phyloP scores from a whole-genome alignment of 2,113 vertebrate genomes.

The Motacilla tschutschensis region DNA sequence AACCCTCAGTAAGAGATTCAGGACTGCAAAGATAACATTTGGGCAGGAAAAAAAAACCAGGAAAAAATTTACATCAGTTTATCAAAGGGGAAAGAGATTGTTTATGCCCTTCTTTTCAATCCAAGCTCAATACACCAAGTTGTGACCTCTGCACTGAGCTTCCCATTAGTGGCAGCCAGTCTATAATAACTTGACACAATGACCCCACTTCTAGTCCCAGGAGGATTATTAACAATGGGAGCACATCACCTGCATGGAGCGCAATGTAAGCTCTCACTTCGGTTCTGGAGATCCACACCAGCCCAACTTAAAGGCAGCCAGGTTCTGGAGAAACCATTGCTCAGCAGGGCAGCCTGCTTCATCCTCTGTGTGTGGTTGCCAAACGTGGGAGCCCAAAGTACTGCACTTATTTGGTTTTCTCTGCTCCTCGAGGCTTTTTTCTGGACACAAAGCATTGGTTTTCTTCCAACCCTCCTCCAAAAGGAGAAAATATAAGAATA shows the following conservation, averaged over 20 bases:
- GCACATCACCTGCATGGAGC: background rate
- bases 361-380: fast-evolving
- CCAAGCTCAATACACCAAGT: background rate
- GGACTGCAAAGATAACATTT: background rate
- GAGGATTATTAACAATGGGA: background rate
- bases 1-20: background rate
- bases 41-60: background rate
- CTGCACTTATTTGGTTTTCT: background rate
- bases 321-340: background rate
- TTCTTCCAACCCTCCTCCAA: background rate
- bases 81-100: background rate
- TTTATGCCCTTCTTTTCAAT: background rate
- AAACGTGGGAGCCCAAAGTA: fast-evolving
- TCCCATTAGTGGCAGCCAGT: background rate
- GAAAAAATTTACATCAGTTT: background rate
- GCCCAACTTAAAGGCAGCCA: fast-evolving
- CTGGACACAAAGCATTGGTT: fast-evolving
- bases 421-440: background rate
- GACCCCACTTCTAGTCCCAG: background rate
- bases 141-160: background rate
- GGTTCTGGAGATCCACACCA: background rate
- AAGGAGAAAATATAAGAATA: background rate
- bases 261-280: background rate
- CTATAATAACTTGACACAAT: background rate
- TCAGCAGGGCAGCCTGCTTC: background rate